These are phyloP conservation scores for Polydrusus tereticollis DNA, from an alignment of 2,888 invertebrate genomes.

Conservation along the genomic window DNA sequence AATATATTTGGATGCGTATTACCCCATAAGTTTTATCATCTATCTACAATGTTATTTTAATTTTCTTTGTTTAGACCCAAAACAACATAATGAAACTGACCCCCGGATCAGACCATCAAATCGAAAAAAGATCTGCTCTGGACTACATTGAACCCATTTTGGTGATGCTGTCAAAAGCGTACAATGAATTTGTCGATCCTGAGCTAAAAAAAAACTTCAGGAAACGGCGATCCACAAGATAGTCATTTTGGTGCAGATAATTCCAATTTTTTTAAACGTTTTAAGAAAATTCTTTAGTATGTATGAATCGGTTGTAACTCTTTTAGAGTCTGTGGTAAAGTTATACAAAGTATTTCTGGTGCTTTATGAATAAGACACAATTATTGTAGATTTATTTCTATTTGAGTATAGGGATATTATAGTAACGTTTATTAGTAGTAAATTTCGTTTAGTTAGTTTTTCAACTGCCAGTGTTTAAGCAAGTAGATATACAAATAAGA, in stretches of 20 bases:
- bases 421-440: no score
- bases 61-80: not conserved
- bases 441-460: no score
- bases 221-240: constrained; percentile 59
- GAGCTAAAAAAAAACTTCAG: constrained; percentile 62
- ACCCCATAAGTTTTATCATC: no score
- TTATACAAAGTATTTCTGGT: constrained; percentile 31
- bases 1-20: no score
- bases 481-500: no score
- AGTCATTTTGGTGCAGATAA: constrained; percentile 59
- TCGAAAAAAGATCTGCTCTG: constrained; percentile 56
- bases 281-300: constrained; percentile 55
- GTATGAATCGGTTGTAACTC: constrained; percentile 28
- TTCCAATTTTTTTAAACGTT: constrained; percentile 59
- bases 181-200: constrained; percentile 61
- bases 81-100: constrained; percentile 27
- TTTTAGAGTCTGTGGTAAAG: constrained; percentile 24
- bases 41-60: not conserved
- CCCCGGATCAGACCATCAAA: constrained; percentile 33
- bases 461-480: no score
- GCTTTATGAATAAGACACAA: not conserved
- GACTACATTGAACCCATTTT: constrained; percentile 63
- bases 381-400: not conserved
- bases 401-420: no score
- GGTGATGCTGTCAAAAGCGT: constrained; percentile 60